Evolutionary conservation across 2,113 vertebrate species (phyloP).

Genomic region (Eretmochelys imbricata): DNA sequence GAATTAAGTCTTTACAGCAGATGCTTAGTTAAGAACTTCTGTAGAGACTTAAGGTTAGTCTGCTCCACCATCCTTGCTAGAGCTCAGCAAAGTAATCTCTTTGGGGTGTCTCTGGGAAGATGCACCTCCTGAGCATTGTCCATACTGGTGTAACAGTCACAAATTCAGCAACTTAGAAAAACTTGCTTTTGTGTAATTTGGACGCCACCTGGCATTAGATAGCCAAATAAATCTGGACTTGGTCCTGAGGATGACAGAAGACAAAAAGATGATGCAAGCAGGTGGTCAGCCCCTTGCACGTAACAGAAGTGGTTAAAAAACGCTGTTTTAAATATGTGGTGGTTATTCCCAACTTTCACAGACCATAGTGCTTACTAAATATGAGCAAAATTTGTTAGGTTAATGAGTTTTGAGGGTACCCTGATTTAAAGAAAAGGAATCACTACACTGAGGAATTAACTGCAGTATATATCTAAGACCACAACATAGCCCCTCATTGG

Average conservation of each 20-base stretch:
- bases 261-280: neutral
- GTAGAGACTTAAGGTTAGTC: neutral
- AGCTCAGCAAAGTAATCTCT: neutral
- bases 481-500: accelerated
- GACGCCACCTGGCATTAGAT: neutral
- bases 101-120: neutral
- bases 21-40: neutral
- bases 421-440: neutral
- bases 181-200: neutral
- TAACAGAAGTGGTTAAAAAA: neutral
- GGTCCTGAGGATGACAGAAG: neutral
- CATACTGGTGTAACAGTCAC: neutral
- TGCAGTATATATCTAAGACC: neutral
- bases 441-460: neutral
- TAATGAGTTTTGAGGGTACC: neutral
- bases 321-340: neutral
- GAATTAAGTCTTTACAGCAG: neutral
- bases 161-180: neutral
- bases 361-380: neutral
- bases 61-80: neutral
- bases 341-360: neutral
- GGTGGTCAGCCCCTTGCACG: neutral
- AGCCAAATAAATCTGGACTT: neutral
- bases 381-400: neutral
- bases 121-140: neutral